These are phyloP conservation scores for Drosophila nigrodunni DNA, from an alignment of 1,140 invertebrate species.

Conservation along the genomic window DNA sequence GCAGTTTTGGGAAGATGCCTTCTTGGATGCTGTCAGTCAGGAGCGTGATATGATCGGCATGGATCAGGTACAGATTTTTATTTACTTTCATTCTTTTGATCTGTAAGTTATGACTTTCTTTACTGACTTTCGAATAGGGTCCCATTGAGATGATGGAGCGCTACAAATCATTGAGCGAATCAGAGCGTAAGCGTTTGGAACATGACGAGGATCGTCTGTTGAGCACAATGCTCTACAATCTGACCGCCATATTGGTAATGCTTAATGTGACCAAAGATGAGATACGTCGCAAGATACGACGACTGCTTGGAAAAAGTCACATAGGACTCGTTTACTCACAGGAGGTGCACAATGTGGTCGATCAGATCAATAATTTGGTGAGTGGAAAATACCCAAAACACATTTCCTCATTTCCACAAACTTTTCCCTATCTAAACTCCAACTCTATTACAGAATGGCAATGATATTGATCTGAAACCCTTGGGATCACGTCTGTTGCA, in stretches of 20 bases:
- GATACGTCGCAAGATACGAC: constrained; percentile 95
- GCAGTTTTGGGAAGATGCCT: constrained; percentile 99
- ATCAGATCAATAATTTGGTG: constrained; percentile 97
- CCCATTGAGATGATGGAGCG: constrained; percentile 99
- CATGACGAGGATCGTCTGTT: constrained; percentile 99
- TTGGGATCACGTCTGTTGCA: constrained; percentile 96
- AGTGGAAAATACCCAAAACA: constrained; percentile 50
- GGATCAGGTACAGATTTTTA: constrained; percentile 90
- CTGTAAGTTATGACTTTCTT: too few relatives aligned
- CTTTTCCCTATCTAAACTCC: neutral
- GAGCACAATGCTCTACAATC: constrained; percentile 97
- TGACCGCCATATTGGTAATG: constrained; percentile 98
- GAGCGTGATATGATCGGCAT: constrained; percentile 99
- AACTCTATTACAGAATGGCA: constrained; percentile 90
- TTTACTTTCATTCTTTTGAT: too few relatives aligned
- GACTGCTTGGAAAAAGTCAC: constrained; percentile 98
- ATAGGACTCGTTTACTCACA: constrained; percentile 99
- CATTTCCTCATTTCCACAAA: too few relatives aligned
- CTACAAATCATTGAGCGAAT: constrained; percentile 96
- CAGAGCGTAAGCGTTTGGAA: constrained; percentile 97
- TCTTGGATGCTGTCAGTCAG: constrained; percentile 99
- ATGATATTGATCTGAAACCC: constrained; percentile 98
- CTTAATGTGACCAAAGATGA: constrained; percentile 94
- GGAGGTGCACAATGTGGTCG: constrained; percentile 98
- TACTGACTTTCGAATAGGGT: constrained; percentile 85